Conservation (phyloP, 2,797 vertebrate species). For the Acipenser transmontanus region DNA sequence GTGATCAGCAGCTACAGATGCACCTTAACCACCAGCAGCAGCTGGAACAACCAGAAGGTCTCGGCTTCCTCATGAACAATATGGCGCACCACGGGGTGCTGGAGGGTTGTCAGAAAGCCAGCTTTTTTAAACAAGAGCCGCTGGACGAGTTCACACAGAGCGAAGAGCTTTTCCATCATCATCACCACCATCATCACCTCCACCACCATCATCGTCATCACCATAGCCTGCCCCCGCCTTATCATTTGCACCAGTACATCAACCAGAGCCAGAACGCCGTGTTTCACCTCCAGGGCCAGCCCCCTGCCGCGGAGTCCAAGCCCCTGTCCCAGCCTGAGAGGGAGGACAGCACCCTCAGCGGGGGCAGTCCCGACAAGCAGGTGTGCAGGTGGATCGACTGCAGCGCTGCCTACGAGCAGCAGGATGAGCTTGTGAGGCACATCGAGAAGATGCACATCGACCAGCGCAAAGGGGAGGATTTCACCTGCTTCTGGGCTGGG, state of each 20-base stretch:
- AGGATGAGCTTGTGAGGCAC: slow-evolving; percentile 97
- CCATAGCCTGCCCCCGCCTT: slow-evolving; percentile 82
- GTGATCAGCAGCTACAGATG: slow-evolving; percentile 73
- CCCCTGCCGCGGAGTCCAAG: background rate
- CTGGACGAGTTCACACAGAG: slow-evolving; percentile 75
- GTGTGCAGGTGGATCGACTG: slow-evolving; percentile 97
- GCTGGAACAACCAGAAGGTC: slow-evolving; percentile 53
- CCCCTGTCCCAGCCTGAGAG: slow-evolving; percentile 36
- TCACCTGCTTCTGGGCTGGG: slow-evolving; percentile 97
- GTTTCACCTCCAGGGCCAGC: slow-evolving; percentile 59
- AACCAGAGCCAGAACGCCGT: slow-evolving; percentile 53
- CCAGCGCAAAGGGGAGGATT: slow-evolving; percentile 96
- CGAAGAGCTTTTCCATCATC: slow-evolving; percentile 70
- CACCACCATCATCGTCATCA: slow-evolving; percentile 66
- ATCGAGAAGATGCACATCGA: slow-evolving; percentile 98
- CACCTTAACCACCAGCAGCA: slow-evolving; percentile 38
- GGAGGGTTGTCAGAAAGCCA: slow-evolving; percentile 61
- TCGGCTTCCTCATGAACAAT: slow-evolving; percentile 67
- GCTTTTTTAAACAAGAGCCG: slow-evolving; percentile 87
- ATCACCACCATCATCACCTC: slow-evolving; percentile 68
- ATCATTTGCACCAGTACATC: slow-evolving; percentile 77
- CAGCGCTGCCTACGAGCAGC: slow-evolving; percentile 86
- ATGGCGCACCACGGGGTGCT: slow-evolving; percentile 56
- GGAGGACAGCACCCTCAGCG: slow-evolving; percentile 44
- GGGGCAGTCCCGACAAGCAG: slow-evolving; percentile 66